These are phyloP conservation scores for Tetraneura akinire DNA, from an alignment of 1,140 invertebrate species.

Conservation along the genomic window DNA sequence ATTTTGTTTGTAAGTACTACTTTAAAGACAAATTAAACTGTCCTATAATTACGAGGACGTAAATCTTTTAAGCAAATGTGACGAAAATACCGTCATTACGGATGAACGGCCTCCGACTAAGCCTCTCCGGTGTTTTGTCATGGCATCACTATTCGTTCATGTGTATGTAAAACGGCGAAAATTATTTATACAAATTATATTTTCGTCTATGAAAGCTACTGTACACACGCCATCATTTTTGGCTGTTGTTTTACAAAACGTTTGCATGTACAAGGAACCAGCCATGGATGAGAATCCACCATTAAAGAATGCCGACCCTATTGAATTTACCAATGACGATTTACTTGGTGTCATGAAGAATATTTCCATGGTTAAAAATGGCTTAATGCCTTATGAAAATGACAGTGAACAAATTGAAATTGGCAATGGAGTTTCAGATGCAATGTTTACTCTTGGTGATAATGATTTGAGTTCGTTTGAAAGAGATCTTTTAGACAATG, in stretches of 20 bases:
- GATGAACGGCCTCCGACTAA: slow-evolving; percentile 33
- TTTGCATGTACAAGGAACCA: slow-evolving; percentile 32
- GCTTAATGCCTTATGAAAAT: slow-evolving; percentile 45
- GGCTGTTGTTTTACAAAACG: slow-evolving; percentile 22
- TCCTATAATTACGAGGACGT: not conserved
- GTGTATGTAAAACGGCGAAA: slow-evolving; percentile 14
- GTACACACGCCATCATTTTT: not conserved
- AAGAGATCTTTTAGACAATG: slow-evolving; percentile 46
- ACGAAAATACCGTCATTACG: slow-evolving; percentile 33
- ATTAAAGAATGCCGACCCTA: slow-evolving; percentile 34
- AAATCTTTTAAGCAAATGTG: slow-evolving; percentile 13
- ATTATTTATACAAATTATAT: slow-evolving; percentile 9
- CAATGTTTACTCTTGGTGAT: slow-evolving; percentile 42
- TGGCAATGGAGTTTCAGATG: slow-evolving; percentile 33
- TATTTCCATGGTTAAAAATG: slow-evolving; percentile 45
- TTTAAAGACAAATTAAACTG: not conserved
- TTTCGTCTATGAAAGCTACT: slow-evolving; percentile 37
- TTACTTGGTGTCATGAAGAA: slow-evolving; percentile 43
- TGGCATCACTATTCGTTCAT: slow-evolving; percentile 38
- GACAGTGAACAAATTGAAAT: slow-evolving; percentile 42
- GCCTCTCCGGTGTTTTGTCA: slow-evolving; percentile 42
- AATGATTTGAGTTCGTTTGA: slow-evolving; percentile 47
- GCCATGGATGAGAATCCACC: slow-evolving; percentile 45
- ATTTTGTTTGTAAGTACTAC: slow-evolving; percentile 8
- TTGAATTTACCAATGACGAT: slow-evolving; percentile 40